These are phyloP conservation scores for Octodon degus DNA, from an alignment of 2,113 vertebrate genomes.

Conservation along the genomic window DNA sequence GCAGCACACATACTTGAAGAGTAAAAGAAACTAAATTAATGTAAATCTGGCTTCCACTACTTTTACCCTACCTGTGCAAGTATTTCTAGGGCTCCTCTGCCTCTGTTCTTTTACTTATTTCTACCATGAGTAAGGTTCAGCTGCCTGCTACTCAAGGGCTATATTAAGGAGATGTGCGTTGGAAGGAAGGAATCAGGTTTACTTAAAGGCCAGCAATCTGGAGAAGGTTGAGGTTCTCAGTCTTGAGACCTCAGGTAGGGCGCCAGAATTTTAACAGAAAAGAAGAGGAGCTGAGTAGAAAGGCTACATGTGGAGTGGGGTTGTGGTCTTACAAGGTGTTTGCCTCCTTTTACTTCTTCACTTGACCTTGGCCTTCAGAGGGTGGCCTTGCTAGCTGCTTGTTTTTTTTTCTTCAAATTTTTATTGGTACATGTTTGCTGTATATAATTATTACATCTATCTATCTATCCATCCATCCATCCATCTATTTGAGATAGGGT, in stretches of 20 bases:
- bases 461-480: not conserved
- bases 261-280: not conserved
- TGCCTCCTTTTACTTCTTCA: not conserved
- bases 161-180: too few species aligned
- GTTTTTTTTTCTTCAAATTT: not conserved
- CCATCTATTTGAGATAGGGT: not conserved
- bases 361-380: not conserved
- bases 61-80: too few species aligned
- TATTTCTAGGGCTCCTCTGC: not conserved
- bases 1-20: conserved; percentile 12
- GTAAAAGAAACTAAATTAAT: not conserved
- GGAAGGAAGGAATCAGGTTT: not conserved
- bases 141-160: not conserved
- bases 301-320: not conserved
- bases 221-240: not conserved
- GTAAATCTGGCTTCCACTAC: not conserved
- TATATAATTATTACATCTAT: not conserved
- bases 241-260: not conserved
- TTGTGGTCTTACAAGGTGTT: not conserved
- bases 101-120: not conserved
- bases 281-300: not conserved
- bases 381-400: not conserved
- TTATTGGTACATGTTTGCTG: not conserved
- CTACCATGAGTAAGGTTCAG: not conserved
- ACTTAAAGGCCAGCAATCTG: not conserved